A percentile compares a stretch with the other conserved stretches of the same genome.
Evolutionary conservation across 2,797 vertebrate species (phyloP).

Genomic region (Botia kubotai): DNA sequence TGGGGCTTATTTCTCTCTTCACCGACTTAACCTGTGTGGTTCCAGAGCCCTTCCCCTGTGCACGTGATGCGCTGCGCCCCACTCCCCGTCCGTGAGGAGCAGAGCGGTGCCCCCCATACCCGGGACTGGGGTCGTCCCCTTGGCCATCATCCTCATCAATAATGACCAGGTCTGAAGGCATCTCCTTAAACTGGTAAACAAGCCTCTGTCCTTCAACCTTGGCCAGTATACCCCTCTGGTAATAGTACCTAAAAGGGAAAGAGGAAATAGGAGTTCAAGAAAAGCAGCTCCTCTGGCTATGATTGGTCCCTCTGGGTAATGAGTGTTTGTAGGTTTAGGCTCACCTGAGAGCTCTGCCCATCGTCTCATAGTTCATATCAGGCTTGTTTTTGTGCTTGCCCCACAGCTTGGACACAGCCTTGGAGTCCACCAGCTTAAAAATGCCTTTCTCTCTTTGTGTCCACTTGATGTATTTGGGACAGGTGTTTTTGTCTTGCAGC

Average conservation of each 20-base stretch:
- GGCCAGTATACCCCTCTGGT: constrained; percentile 89
- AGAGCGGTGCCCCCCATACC: constrained; percentile 70
- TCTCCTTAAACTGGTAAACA: constrained; percentile 92
- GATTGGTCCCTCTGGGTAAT: constrained; percentile 30
- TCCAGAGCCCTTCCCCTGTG: constrained; percentile 52
- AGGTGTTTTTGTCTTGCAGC: constrained; percentile 91
- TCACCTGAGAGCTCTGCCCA: constrained; percentile 89
- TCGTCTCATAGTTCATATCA: constrained; percentile 93
- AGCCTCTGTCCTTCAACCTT: constrained; percentile 91
- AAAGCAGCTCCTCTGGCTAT: constrained; percentile 15
- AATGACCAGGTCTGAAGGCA: constrained; percentile 87
- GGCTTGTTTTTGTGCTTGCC: constrained; percentile 93
- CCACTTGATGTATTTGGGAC: constrained; percentile 94
- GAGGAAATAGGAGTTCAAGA: constrained; percentile 2
- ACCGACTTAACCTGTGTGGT: constrained; percentile 71
- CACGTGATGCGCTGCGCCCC: constrained; percentile 63
- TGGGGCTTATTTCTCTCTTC: constrained; percentile 77
- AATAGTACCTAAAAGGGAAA: constrained; percentile 82
- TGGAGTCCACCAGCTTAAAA: constrained; percentile 91
- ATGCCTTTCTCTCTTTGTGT: constrained; percentile 91
- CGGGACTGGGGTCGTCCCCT: constrained; percentile 58
- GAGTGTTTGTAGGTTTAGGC: constrained; percentile 29
- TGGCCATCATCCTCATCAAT: constrained; percentile 84
- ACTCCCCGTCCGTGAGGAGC: constrained; percentile 67
- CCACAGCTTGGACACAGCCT: constrained; percentile 90